Conservation (phyloP, 2,888 invertebrate species). For the Meteorus colon region DNA sequence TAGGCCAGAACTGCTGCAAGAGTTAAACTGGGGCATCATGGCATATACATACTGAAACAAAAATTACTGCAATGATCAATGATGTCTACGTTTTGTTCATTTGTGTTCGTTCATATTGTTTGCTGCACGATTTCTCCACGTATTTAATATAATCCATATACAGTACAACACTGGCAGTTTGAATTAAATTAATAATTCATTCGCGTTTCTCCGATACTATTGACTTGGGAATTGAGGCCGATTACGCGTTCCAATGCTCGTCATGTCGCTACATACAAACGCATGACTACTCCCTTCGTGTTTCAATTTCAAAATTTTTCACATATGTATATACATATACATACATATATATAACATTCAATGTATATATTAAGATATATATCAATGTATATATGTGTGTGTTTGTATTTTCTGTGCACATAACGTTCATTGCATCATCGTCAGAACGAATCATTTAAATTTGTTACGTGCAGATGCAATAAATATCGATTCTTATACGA, state of each 20-base stretch:
- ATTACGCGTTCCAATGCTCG: conserved; percentile 51
- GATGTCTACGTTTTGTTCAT: neutral
- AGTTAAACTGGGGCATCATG: neutral
- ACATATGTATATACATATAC: neutral
- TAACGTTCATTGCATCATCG: conserved; percentile 8
- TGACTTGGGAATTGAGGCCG: conserved; percentile 53
- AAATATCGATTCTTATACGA: conserved; percentile 3
- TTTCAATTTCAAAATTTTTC: conserved; percentile 37
- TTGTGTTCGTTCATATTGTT: conserved; percentile 14
- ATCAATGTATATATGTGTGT: neutral
- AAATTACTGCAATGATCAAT: neutral
- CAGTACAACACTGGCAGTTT: conserved; percentile 22
- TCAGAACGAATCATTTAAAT: conserved; percentile 4
- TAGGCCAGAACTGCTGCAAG: neutral
- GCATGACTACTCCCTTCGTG: conserved; percentile 36
- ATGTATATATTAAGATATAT: conserved; percentile 7
- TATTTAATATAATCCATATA: conserved; percentile 19
- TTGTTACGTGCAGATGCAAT: conserved; percentile 12
- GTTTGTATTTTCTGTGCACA: conserved; percentile 1
- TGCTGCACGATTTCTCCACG: conserved; percentile 32
- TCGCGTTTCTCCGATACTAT: conserved; percentile 51
- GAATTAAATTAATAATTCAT: conserved; percentile 57
- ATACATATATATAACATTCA: conserved; percentile 5
- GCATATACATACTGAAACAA: neutral
- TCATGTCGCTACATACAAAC: conserved; percentile 40